Evolutionary conservation across 2,113 vertebrate species (phyloP), one percentile per base, ranked within the genome.

Genomic region (Falcunculus frontatus): DNA sequence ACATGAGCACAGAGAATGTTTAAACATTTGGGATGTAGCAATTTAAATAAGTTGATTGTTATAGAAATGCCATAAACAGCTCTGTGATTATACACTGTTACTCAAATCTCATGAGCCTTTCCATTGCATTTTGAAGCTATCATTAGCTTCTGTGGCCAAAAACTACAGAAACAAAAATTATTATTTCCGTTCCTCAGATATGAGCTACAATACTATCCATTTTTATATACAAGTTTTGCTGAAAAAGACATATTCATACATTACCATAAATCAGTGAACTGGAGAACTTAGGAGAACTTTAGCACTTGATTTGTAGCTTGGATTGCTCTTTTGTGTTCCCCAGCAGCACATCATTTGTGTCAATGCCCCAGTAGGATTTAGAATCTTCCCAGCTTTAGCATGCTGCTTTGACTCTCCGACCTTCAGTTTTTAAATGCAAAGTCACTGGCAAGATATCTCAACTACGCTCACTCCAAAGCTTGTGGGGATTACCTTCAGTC

Each of bases 401-500:
- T 33, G 32, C 55, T 88, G 64, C 84, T 87, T 82, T 94, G 90
- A 94, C 95, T 93, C 94, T 75, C 72, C 90, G 95, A 95, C 93
- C 93, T 93, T 95, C 50, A 47, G 33, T 81, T 88, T 84, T 70
- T 78, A 93, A 88, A 96, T 94, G 76, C 72, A 91, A 94, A 94
- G 90, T 93, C 92, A 94, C 63, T 46, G 60, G 85, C 67, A 88
- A 90, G 84, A 29, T 32, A 23, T 35, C 35, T 81, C 59, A 77
- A 2, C 62, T 57, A 47, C 0, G 0, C 52, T 93, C 25, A 37
- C 44, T 86, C 47, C 56, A 83, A 70, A 92, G 76, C 95, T 72
- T 80, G 49, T 37, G 52, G 50, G 92, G 96, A 95, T 97, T 97
- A 96, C 79, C 83, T 90, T 90, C 60, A 89, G 84, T 93, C 87